Percentiles rank a stretch among this genome's conserved stretches.
phyloP scores from a whole-genome alignment of 2,797 vertebrate genomes.

The Pangasius mekongensis region DNA sequence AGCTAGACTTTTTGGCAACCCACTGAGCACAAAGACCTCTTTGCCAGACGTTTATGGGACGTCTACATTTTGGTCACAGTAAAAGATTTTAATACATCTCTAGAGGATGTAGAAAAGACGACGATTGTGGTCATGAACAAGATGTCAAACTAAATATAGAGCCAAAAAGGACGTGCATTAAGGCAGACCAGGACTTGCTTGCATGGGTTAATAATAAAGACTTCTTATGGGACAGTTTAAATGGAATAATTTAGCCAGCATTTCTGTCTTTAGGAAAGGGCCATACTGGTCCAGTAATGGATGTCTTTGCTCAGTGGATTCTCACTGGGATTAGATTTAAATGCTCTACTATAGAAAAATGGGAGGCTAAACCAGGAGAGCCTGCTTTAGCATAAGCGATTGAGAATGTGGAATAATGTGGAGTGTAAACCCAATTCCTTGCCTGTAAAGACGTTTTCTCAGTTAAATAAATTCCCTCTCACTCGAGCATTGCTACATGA shows the following conservation, averaged over 20 bases:
- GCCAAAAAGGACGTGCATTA: neutral
- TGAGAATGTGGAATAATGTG: neutral
- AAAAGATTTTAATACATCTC: conserved; percentile 2
- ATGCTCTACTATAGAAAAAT: neutral
- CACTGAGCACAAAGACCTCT: conserved; percentile 17
- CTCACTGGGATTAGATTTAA: neutral
- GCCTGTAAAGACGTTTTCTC: neutral
- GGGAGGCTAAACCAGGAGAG: neutral
- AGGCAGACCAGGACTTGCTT: neutral
- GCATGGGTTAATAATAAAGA: conserved; percentile 5
- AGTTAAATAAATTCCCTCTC: neutral
- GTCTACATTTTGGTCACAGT: conserved; percentile 17
- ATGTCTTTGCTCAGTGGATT: neutral
- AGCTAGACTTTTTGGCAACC: conserved; percentile 19
- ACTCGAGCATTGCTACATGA: neutral
- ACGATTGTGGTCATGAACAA: neutral
- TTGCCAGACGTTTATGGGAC: conserved; percentile 26
- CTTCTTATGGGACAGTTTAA: neutral
- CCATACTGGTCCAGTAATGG: neutral
- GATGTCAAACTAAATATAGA: neutral
- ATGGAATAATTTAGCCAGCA: neutral
- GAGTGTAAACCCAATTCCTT: neutral
- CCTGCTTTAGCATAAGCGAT: neutral
- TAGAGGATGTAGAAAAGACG: neutral
- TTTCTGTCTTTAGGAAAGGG: conserved; percentile 1